Evolutionary conservation across 1,140 invertebrate species (phyloP), one percentile per base, ranked within the genome.

Genomic region (Capitella teleta): DNA sequence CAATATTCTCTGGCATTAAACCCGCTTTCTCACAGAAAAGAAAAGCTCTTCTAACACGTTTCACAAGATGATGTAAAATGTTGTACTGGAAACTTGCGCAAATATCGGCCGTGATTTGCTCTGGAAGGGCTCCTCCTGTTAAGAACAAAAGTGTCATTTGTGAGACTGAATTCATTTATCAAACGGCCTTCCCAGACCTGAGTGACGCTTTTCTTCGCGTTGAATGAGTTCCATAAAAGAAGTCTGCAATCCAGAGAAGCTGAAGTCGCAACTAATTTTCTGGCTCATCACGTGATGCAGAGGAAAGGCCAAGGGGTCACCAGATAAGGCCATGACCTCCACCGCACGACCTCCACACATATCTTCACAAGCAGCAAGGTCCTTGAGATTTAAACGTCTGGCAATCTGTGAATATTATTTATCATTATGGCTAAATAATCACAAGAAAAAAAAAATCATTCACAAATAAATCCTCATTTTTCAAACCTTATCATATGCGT

Each of bases 311-410:
- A 74, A 57, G 2, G 80, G 77, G 70, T 91, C 72, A 12, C 87
- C 84, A 62, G 76, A 70, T 43, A 66, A 71, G 5, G 92, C 87
- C 32, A 87, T 79, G 37, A 79, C 62, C 74, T 97, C 92, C 45
- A 98, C 80, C 23, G 87, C 85, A 62, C 73, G 74, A 1, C 94
- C 94, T 36, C 94, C 91, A 64, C 79, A 81, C 57, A 86, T 66
- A 47, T 73, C 61, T 10, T 78, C 73, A 68, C 82, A 88, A 60
- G 85, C 80, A 36, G 80, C 77, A 23, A 93, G 70, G 67, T 89
- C 86, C 61, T 74, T 79, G 21, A 97, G 68, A 60, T 91, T 90
- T 61, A 97, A 68, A 61, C 85, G 77, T 59, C 94, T 79, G 14
- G 90, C 85, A 53, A 81, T 77, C 82, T 86, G 63, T 4, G 12